These are phyloP conservation scores for Menura novaehollandiae DNA, from an alignment of 2,113 vertebrate species.

Conservation along the genomic window DNA sequence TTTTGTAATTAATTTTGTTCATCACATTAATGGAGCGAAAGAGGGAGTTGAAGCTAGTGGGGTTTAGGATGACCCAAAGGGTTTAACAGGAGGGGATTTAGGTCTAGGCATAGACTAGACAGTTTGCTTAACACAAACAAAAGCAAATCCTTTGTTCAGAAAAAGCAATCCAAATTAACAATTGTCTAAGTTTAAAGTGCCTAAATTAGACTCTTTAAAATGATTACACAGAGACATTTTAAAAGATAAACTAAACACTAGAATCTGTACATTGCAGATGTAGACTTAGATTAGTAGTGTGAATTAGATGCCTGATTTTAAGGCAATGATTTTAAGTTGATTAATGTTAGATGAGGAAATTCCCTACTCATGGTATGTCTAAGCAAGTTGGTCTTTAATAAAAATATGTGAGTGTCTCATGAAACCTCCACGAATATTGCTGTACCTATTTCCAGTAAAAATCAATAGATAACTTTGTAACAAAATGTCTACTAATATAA, in stretches of 20 bases:
- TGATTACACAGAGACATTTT: fast-evolving
- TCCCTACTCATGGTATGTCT: background rate
- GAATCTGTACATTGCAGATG: background rate
- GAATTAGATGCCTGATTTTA: background rate
- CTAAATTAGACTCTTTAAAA: background rate
- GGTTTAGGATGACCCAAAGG: background rate
- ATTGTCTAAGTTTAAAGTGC: background rate
- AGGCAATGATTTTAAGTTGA: background rate
- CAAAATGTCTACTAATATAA: background rate
- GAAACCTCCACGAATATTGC: background rate
- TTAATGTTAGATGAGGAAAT: background rate
- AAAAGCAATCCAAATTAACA: background rate
- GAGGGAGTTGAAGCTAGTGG: fast-evolving
- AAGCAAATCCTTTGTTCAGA: background rate
- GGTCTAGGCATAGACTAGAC: background rate
- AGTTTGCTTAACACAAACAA: background rate
- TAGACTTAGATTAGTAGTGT: background rate
- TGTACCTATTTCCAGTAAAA: background rate
- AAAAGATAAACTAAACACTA: background rate
- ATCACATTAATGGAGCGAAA: background rate
- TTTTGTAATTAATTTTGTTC: background rate
- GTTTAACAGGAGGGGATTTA: background rate
- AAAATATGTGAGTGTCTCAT: background rate
- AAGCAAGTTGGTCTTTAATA: background rate
- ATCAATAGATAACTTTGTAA: background rate